These are phyloP conservation scores for Parapristionchus giblindavisi DNA, from an alignment of 2,888 invertebrate species.

Conservation along the genomic window DNA sequence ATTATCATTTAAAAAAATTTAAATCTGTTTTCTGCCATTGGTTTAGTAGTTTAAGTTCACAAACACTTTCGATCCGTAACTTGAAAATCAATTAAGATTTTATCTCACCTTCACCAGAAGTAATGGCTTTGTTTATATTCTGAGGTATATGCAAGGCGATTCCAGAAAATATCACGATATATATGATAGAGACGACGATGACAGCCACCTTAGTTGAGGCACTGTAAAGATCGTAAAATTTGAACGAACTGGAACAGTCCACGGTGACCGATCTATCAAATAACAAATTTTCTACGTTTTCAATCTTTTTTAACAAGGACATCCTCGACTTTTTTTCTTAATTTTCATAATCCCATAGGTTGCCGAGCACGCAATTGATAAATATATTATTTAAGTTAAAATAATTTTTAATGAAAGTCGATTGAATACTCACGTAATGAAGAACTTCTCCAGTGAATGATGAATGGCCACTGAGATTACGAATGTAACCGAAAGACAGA, in stretches of 20 bases:
- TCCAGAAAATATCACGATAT: background rate
- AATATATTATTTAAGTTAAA: background rate
- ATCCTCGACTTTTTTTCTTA: no score
- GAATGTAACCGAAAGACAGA: conserved; percentile 8
- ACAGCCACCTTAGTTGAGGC: background rate
- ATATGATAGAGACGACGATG: background rate
- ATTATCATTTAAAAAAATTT: no score
- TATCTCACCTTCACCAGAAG: background rate
- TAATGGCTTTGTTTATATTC: background rate
- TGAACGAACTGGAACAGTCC: background rate
- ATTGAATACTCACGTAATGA: background rate
- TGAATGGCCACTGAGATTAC: background rate
- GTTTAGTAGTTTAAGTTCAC: background rate
- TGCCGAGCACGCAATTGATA: no score
- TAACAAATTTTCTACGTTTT: no score
- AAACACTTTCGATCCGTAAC: background rate
- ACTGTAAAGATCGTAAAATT: background rate
- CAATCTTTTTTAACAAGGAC: no score
- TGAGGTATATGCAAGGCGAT: background rate
- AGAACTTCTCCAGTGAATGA: conserved; percentile 9
- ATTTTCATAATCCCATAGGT: no score
- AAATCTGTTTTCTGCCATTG: no score
- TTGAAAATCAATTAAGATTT: background rate
- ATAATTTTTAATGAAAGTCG: no score
- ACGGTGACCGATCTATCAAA: no score